Evolutionary conservation across 2,888 invertebrate genomes (phyloP).

Genomic region (Sarcophaga caerulescens): DNA sequence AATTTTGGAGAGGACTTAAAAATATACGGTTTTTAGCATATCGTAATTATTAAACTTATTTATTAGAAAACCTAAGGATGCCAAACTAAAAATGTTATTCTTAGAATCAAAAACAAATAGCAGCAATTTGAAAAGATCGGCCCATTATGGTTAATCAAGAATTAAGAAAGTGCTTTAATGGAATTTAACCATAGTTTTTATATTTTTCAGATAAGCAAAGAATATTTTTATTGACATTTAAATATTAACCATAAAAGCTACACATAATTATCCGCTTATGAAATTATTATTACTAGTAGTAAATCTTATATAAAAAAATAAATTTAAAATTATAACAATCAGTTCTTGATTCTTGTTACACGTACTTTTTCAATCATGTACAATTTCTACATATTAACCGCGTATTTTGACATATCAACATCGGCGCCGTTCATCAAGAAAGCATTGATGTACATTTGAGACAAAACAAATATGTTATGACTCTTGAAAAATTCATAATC

Average conservation of each 20-base stretch:
- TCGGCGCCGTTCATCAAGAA: constrained; percentile 78
- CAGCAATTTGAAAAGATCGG: too few relatives aligned
- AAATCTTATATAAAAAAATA: constrained; percentile 25
- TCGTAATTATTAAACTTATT: too few relatives aligned
- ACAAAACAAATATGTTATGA: constrained; percentile 74
- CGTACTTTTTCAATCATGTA: neutral
- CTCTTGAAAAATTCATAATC: constrained; percentile 74
- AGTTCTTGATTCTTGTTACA: constrained; percentile 10
- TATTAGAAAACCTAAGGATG: too few relatives aligned
- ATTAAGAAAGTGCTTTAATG: neutral
- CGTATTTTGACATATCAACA: constrained; percentile 75
- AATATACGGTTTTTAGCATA: too few relatives aligned
- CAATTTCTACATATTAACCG: constrained; percentile 64
- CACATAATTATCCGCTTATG: constrained; percentile 8
- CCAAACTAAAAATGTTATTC: too few relatives aligned
- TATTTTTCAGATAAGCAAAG: neutral
- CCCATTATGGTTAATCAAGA: too few relatives aligned
- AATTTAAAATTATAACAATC: constrained; percentile 39
- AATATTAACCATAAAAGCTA: constrained; percentile 24
- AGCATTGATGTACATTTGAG: constrained; percentile 79
- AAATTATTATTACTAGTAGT: constrained; percentile 2
- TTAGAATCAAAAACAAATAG: too few relatives aligned
- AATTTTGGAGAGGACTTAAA: too few relatives aligned
- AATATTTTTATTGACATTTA: constrained; percentile 38
- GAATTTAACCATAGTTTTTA: neutral